Evolutionary conservation across 2,797 vertebrate genomes (phyloP).

Genomic region (Heliangelus exortis): DNA sequence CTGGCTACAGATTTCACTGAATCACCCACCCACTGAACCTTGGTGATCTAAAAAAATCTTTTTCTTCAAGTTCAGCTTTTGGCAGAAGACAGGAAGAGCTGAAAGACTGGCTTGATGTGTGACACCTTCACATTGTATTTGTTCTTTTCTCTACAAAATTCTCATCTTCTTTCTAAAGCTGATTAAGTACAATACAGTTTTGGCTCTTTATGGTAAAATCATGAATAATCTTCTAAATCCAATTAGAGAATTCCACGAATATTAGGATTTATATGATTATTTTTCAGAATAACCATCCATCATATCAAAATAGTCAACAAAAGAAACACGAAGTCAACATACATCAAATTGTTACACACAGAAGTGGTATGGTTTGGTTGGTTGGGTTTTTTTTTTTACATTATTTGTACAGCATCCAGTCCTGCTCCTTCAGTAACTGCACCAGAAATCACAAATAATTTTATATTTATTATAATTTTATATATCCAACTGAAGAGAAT

Average conservation of each 20-base stretch:
- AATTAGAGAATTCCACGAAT: neutral
- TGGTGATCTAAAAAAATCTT: neutral
- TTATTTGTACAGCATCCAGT: neutral
- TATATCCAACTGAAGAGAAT: neutral
- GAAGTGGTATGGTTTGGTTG: neutral
- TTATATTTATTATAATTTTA: too few relatives aligned
- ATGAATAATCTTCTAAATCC: neutral
- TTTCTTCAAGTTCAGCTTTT: slow-evolving; percentile 27
- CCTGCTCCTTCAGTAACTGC: neutral
- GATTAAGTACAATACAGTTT: slow-evolving; percentile 5
- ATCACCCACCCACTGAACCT: neutral
- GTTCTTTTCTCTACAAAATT: neutral
- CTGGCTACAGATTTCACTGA: neutral
- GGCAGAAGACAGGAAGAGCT: slow-evolving; percentile 26
- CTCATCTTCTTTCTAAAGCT: slow-evolving; percentile 10
- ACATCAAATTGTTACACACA: neutral
- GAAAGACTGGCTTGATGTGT: neutral
- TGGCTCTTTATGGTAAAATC: neutral
- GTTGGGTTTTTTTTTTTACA: neutral
- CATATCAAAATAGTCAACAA: neutral
- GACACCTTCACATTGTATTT: neutral
- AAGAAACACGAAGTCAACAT: neutral
- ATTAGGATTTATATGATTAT: neutral
- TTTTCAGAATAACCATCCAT: neutral
- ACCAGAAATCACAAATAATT: neutral